These are phyloP conservation scores for Parazoanthus swiftii DNA, from an alignment of 92 coral and sea anemone genomes.

Conservation along the genomic window DNA sequence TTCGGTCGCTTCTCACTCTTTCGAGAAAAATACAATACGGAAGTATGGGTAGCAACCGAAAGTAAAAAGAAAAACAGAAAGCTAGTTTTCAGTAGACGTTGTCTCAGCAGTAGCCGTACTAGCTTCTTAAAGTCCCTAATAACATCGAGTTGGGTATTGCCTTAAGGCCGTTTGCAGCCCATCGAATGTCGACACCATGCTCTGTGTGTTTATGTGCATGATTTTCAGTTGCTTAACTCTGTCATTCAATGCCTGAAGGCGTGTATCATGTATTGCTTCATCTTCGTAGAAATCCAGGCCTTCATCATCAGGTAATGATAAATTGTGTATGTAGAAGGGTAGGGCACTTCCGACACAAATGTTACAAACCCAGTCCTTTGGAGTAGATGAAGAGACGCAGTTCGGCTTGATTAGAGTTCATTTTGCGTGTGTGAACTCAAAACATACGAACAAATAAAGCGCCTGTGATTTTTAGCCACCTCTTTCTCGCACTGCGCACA, in stretches of 20 bases:
- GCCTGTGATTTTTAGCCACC: constrained; percentile 2
- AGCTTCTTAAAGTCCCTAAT: neutral
- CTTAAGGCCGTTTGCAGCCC: constrained; percentile 1
- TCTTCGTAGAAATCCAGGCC: neutral
- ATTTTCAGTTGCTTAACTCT: constrained; percentile 15
- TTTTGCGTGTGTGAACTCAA: constrained; percentile 5
- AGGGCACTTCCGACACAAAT: neutral
- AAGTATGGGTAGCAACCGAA: too few relatives aligned
- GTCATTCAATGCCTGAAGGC: neutral
- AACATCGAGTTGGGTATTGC: constrained; percentile 1
- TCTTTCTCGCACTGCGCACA: neutral
- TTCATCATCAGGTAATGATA: neutral
- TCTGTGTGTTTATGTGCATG: constrained; percentile 20
- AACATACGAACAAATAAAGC: constrained; percentile 13
- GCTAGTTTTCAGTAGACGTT: too few relatives aligned
- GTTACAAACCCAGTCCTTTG: neutral
- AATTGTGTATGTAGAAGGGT: neutral
- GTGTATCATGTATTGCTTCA: neutral
- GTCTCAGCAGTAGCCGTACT: too few relatives aligned
- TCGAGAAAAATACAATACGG: too few relatives aligned
- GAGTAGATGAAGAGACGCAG: neutral
- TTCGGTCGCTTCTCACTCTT: too few relatives aligned
- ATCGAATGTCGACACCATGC: constrained; percentile 32
- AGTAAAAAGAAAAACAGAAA: too few relatives aligned
- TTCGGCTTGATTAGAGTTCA: neutral